Conservation (phyloP, 2,888 invertebrate genomes). For the Neoaliturus tenellus region DNA sequence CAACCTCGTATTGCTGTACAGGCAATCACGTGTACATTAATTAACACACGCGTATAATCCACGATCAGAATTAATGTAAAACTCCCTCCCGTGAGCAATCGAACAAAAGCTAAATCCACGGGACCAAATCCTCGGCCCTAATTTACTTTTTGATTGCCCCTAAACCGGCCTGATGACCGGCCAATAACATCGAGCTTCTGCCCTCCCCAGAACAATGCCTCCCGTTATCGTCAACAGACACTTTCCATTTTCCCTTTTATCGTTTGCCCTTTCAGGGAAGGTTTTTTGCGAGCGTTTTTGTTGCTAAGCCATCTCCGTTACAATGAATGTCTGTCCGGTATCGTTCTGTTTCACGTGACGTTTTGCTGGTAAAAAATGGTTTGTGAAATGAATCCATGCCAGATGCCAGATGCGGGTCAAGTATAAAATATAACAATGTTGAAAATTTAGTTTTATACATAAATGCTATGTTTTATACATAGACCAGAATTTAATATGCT, state of each 20-base stretch:
- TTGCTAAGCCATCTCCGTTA: not conserved
- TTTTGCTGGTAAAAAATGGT: not conserved
- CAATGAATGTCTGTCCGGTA: not conserved
- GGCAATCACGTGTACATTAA: not conserved
- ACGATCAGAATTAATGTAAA: constrained; percentile 5
- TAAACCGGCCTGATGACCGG: constrained; percentile 10
- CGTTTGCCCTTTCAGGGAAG: constrained; percentile 21
- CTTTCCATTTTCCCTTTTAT: constrained; percentile 33
- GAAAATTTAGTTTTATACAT: too few relatives aligned
- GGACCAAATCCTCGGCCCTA: constrained; percentile 10
- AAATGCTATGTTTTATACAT: too few relatives aligned
- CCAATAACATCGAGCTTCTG: not conserved
- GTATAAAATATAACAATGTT: too few relatives aligned
- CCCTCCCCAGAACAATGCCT: not conserved
- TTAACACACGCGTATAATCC: constrained; percentile 16
- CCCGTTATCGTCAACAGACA: constrained; percentile 10
- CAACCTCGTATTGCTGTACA: not conserved
- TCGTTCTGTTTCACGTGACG: not conserved
- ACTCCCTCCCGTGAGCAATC: not conserved
- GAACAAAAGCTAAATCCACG: constrained; percentile 27
- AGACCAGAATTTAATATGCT: too few relatives aligned
- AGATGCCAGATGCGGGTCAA: too few relatives aligned
- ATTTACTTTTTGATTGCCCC: constrained; percentile 35
- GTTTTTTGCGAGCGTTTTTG: constrained; percentile 7
- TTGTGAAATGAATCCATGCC: too few relatives aligned